Percentiles rank a stretch among this genome's conserved stretches.
These are phyloP conservation scores for Phymatocera aterrima DNA, from an alignment of 2,888 invertebrate species.

Conservation along the genomic window DNA sequence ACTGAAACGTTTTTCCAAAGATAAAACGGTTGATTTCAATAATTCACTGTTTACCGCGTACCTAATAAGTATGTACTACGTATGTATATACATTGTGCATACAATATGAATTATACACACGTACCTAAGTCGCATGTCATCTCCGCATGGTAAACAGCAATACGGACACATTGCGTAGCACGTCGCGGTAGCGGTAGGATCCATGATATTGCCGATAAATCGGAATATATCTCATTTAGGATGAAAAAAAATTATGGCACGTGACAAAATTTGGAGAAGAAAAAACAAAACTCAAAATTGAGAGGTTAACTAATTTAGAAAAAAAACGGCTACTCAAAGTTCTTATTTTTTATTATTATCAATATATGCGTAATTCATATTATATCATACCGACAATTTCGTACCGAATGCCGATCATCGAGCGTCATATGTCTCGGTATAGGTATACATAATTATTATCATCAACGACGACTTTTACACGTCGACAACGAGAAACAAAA, in stretches of 20 bases:
- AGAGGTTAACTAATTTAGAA: too few species aligned
- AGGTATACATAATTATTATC: too few species aligned
- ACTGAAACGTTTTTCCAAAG: too few species aligned
- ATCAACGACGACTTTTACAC: too few species aligned
- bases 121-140: constrained; percentile 59
- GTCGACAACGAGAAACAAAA: too few species aligned
- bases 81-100: too few species aligned
- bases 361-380: too few species aligned
- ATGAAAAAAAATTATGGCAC: background rate
- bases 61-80: constrained; percentile 58
- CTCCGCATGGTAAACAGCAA: constrained; percentile 55
- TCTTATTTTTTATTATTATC: too few species aligned
- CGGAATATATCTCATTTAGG: background rate
- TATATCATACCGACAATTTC: constrained; percentile 54
- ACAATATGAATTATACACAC: too few species aligned
- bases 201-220: constrained; percentile 45
- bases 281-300: too few species aligned
- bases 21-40: background rate
- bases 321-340: too few species aligned
- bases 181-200: too few species aligned
- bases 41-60: constrained; percentile 21
- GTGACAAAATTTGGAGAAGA: background rate
- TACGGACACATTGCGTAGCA: constrained; percentile 55
- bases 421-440: constrained; percentile 41
- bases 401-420: constrained; percentile 47